phyloP scores from a whole-genome alignment of 2,888 invertebrate genomes.

The Xestia c-nigrum region DNA sequence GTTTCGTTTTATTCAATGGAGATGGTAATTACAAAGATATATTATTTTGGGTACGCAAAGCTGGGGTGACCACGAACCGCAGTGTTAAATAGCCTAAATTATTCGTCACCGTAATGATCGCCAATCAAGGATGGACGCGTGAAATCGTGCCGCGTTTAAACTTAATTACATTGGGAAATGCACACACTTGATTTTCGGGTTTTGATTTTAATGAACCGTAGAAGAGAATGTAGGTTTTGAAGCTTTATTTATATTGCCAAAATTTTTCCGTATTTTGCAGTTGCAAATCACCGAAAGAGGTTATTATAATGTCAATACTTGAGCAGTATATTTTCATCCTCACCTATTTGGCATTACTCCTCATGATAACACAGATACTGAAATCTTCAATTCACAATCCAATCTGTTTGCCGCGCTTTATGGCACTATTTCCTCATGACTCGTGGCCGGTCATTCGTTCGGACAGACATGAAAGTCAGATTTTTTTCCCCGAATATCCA shows the following conservation, averaged over 20 bases:
- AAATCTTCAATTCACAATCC: not conserved
- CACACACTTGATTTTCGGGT: constrained; percentile 7
- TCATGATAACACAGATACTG: constrained; percentile 8
- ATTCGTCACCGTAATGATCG: constrained; percentile 56
- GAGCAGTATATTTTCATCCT: not conserved
- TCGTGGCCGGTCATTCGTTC: constrained; percentile 13
- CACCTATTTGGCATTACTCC: not conserved
- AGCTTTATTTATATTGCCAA: not conserved
- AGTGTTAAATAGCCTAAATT: constrained; percentile 60
- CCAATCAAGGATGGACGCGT: constrained; percentile 50
- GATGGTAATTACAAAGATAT: constrained; percentile 61
- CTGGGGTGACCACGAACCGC: constrained; percentile 42
- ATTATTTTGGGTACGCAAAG: constrained; percentile 54
- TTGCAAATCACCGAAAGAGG: not conserved
- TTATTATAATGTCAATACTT: not conserved
- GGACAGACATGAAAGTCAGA: constrained; percentile 16
- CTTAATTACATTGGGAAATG: constrained; percentile 23
- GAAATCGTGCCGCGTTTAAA: constrained; percentile 34
- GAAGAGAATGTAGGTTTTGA: not conserved
- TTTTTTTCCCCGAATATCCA: not conserved
- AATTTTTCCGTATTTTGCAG: not conserved
- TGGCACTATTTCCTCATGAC: constrained; percentile 13
- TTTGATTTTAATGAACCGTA: constrained; percentile 14
- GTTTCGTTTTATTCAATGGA: constrained; percentile 58
- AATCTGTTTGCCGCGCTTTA: constrained; percentile 11